Percentiles rank a stretch among this genome's conserved stretches.
Conservation (phyloP, 2,888 invertebrate species). For the Lasioglossum morio region DNA sequence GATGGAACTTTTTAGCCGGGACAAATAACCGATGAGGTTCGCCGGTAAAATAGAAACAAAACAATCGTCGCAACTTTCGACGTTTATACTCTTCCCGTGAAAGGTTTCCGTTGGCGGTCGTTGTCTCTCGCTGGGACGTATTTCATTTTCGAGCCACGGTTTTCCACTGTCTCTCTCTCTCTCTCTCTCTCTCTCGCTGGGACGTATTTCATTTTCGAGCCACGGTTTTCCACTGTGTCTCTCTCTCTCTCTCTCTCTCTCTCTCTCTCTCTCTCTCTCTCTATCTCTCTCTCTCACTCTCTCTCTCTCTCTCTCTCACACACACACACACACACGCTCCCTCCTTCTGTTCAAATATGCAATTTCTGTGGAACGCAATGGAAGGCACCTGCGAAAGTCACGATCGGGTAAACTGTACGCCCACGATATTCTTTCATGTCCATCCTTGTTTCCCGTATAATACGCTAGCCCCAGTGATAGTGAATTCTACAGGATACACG, state of each 20-base stretch:
- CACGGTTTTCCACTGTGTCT: not conserved
- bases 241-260: not conserved
- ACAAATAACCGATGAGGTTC: slow-evolving; percentile 2
- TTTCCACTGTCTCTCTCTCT: not conserved
- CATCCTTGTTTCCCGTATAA: slow-evolving; percentile 4
- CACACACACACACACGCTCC: not conserved
- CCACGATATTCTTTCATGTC: slow-evolving; percentile 14
- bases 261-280: too few relatives aligned
- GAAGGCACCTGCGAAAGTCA: slow-evolving; percentile 14
- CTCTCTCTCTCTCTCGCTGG: not conserved
- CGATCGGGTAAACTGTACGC: slow-evolving; percentile 29
- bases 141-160: slow-evolving; percentile 12
- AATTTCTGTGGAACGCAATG: slow-evolving; percentile 28
- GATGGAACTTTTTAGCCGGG: not conserved
- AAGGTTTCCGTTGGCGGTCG: not conserved
- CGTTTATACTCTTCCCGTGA: not conserved
- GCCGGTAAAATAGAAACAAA: not conserved
- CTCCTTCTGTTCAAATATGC: slow-evolving; percentile 31
- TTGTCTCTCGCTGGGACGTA: slow-evolving; percentile 14
- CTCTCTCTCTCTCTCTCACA: too few relatives aligned
- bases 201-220: slow-evolving; percentile 13
- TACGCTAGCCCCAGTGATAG: not conserved
- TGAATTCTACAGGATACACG: slow-evolving; percentile 36
- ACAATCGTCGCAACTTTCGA: not conserved
- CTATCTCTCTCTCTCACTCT: too few relatives aligned